These are phyloP conservation scores for Dichetophora obliterata DNA, from an alignment of 2,888 invertebrate genomes.

Conservation along the genomic window DNA sequence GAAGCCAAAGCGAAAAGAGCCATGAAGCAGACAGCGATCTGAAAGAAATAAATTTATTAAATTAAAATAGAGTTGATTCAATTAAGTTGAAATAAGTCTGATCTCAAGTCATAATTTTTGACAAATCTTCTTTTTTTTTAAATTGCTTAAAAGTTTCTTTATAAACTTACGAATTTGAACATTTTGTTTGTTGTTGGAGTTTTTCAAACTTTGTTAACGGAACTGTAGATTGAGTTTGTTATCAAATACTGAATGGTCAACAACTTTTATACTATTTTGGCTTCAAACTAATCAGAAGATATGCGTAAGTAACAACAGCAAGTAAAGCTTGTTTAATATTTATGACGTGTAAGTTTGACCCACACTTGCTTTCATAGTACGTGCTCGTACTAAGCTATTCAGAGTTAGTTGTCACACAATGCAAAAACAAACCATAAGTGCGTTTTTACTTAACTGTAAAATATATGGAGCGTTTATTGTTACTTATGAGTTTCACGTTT, in stretches of 20 bases:
- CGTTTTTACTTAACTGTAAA: no score
- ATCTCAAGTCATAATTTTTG: no score
- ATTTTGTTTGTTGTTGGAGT: not conserved
- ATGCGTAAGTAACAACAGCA: not conserved
- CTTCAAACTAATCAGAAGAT: not conserved
- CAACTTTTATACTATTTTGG: slow-evolving; percentile 10
- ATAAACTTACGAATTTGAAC: slow-evolving; percentile 26
- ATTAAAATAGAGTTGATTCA: not conserved
- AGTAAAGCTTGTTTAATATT: not conserved
- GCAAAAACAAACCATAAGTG: no score
- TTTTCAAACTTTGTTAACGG: not conserved
- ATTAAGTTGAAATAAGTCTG: not conserved
- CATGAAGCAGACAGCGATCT: slow-evolving; percentile 61
- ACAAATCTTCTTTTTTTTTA: no score
- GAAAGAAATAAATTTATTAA: not conserved
- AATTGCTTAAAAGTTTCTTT: not conserved
- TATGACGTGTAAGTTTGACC: not conserved
- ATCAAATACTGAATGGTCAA: not conserved
- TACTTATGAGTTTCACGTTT: no score
- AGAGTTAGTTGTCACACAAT: no score
- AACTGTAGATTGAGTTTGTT: not conserved
- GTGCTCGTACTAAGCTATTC: not conserved
- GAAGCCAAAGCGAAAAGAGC: slow-evolving; percentile 59
- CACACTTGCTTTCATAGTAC: no score
- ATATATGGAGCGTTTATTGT: no score